phyloP scores from a whole-genome alignment of 1,140 invertebrate species.

The Eueides isabella region DNA sequence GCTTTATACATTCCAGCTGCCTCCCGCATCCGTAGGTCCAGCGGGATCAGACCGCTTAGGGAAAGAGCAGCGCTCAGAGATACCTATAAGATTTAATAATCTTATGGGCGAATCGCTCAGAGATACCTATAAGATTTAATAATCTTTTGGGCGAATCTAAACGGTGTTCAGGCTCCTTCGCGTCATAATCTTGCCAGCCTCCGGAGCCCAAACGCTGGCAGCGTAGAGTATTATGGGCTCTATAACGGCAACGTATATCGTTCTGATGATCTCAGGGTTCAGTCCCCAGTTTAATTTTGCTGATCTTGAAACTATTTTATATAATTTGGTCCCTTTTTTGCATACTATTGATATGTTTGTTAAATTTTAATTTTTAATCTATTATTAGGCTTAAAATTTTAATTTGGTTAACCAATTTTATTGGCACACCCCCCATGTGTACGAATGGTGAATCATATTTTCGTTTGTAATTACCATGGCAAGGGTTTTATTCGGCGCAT shows the following conservation, averaged over 20 bases:
- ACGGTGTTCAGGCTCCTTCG: neutral
- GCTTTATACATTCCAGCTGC: neutral
- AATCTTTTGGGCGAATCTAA: no score
- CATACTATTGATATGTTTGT: conserved; percentile 16
- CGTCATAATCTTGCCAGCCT: no score
- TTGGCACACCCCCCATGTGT: no score
- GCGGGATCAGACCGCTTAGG: conserved; percentile 7
- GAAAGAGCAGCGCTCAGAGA: conserved; percentile 17
- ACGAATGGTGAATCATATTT: conserved; percentile 32
- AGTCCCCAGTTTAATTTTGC: no score
- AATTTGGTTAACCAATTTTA: conserved; percentile 21
- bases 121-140: conserved; percentile 18
- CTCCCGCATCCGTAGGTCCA: conserved; percentile 18
- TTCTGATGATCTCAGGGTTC: no score
- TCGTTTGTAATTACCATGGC: conserved; percentile 25
- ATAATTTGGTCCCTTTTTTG: conserved; percentile 5
- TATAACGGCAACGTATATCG: no score
- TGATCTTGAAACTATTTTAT: neutral
- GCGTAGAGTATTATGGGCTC: no score
- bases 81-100: conserved; percentile 12
- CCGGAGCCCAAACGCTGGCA: no score
- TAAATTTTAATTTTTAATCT: conserved; percentile 23
- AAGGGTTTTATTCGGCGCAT: conserved; percentile 18
- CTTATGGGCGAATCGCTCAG: conserved; percentile 2
- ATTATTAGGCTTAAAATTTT: conserved; percentile 35